Conservation (phyloP, 2,797 vertebrate genomes). For the Rhabdomys pumilio region DNA sequence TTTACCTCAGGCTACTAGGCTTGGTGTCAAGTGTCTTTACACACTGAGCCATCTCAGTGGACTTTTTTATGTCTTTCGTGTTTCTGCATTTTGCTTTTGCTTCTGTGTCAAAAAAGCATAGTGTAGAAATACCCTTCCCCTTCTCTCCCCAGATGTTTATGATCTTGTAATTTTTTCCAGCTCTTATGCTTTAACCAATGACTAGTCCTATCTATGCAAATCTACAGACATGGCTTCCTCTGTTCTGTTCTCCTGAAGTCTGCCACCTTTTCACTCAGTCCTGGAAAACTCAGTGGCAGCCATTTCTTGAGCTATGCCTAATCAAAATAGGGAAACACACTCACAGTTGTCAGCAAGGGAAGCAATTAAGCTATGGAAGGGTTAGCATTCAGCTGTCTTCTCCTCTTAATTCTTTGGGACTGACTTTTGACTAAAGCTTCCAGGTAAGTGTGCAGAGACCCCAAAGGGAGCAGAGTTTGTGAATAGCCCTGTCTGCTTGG, state of each 20-base stretch:
- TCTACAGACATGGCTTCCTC: background rate
- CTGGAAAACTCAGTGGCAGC: background rate
- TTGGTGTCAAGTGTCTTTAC: too few species aligned
- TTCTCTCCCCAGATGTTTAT: background rate
- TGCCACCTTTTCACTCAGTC: background rate
- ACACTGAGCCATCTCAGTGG: background rate
- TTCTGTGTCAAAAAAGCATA: constrained; percentile 26
- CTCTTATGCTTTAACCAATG: background rate
- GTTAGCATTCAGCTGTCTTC: background rate
- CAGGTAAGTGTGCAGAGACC: background rate
- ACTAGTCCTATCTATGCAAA: background rate
- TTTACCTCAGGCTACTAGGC: background rate
- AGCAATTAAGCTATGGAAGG: background rate
- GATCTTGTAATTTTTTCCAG: background rate
- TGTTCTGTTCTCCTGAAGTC: background rate
- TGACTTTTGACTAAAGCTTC: constrained; percentile 1
- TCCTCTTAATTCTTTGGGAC: background rate
- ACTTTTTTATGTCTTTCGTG: background rate
- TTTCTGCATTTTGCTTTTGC: constrained; percentile 20
- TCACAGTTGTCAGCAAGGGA: background rate
- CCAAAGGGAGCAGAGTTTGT: background rate
- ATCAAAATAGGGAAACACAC: background rate
- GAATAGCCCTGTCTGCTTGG: background rate
- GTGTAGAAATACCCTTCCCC: background rate
- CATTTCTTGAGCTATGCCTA: background rate